Percentiles rank a stretch among this genome's conserved stretches.
Conservation (phyloP, 2,113 vertebrate genomes). For the Phrynosoma platyrhinos region DNA sequence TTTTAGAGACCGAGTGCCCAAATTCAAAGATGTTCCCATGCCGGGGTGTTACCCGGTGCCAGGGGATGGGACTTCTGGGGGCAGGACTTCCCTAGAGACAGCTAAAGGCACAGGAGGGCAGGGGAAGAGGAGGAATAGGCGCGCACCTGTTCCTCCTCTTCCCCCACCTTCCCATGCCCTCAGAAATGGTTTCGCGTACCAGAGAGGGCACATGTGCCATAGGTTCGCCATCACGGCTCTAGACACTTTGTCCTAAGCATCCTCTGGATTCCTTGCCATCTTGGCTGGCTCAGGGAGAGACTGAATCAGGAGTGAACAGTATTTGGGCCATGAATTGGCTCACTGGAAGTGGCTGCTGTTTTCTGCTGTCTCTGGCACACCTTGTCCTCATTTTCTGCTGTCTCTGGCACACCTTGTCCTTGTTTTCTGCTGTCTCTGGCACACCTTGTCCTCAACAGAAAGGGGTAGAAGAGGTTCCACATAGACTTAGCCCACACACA, state of each 20-base stretch:
- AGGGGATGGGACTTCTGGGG: too few species aligned
- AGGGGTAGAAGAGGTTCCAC: neutral
- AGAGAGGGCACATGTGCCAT: too few species aligned
- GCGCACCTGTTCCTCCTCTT: too few species aligned
- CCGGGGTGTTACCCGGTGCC: too few species aligned
- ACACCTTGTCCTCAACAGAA: neutral
- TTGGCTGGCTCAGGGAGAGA: neutral
- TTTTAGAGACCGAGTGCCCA: too few species aligned
- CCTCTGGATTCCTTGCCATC: neutral
- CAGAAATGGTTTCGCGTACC: too few species aligned
- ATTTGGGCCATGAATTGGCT: neutral
- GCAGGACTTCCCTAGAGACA: too few species aligned
- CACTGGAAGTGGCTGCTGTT: neutral
- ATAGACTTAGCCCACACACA: neutral
- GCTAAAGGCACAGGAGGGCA: too few species aligned
- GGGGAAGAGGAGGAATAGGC: too few species aligned
- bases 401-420: neutral
- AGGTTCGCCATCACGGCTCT: too few species aligned
- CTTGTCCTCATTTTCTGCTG: conserved; percentile 5
- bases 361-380: neutral
- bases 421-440: neutral
- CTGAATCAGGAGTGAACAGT: neutral
- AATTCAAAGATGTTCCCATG: too few species aligned
- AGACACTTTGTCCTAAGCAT: neutral
- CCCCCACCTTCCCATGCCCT: too few species aligned